Evolutionary conservation across 2,797 vertebrate genomes (phyloP).

Genomic region (Echeneis naucrates): DNA sequence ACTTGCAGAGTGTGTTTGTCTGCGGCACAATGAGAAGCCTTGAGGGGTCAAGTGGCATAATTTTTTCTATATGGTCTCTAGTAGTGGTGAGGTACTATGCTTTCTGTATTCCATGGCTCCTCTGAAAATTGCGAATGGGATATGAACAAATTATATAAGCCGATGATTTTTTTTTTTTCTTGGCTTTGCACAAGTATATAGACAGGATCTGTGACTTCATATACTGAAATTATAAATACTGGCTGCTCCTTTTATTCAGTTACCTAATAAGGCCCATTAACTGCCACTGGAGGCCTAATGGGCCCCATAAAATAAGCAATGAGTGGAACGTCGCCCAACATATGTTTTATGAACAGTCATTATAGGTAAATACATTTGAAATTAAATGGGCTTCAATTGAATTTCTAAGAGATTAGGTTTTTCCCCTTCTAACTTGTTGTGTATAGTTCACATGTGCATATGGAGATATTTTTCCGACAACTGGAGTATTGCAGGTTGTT

Average conservation of each 20-base stretch:
- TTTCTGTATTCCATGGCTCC: conserved; percentile 46
- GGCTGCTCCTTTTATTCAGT: conserved; percentile 38
- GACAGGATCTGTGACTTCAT: conserved; percentile 47
- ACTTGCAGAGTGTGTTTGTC: conserved; percentile 61
- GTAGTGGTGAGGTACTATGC: conserved; percentile 31
- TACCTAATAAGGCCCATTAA: conserved; percentile 56
- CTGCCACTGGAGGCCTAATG: conserved; percentile 34
- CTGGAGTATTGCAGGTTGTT: conserved; percentile 34
- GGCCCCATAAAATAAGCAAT: conserved; percentile 53
- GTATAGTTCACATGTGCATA: conserved; percentile 25
- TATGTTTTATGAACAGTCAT: conserved; percentile 55
- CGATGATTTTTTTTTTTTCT: conserved; percentile 4
- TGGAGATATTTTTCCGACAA: conserved; percentile 40
- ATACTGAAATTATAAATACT: conserved; percentile 44
- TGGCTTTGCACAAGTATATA: conserved; percentile 30
- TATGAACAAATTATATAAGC: conserved; percentile 62
- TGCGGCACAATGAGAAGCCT: conserved; percentile 68
- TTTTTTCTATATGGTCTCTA: conserved; percentile 54
- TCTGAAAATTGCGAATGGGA: conserved; percentile 52
- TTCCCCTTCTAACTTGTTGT: conserved; percentile 30
- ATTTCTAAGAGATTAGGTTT: conserved; percentile 28
- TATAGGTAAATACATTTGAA: conserved; percentile 59
- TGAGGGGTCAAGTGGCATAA: conserved; percentile 61
- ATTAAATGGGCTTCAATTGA: conserved; percentile 40
- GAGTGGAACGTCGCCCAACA: conserved; percentile 31